These are phyloP conservation scores for Limnodromus scolopaceus DNA, from an alignment of 2,797 vertebrate species.

Conservation along the genomic window DNA sequence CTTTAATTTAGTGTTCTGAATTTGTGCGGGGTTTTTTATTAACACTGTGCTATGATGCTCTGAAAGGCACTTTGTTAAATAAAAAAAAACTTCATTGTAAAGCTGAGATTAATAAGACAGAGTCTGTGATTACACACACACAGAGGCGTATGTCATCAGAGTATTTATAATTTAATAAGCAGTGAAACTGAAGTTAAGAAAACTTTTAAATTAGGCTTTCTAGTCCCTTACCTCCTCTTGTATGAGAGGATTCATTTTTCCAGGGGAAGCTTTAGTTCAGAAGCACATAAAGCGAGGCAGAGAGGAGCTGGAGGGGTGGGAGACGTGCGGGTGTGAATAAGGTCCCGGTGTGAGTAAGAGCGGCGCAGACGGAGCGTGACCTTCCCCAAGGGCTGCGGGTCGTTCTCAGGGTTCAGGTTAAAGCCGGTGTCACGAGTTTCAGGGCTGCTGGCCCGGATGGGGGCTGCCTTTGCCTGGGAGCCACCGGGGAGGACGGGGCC, in stretches of 20 bases:
- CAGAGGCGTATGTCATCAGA: not conserved
- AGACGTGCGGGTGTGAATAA: no score
- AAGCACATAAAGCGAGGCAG: not conserved
- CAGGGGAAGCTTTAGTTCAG: not conserved
- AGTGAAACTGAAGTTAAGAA: not conserved
- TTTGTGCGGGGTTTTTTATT: not conserved
- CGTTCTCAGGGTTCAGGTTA: not conserved
- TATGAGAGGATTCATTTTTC: not conserved
- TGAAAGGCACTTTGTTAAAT: not conserved
- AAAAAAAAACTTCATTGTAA: not conserved
- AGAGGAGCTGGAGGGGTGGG: not conserved
- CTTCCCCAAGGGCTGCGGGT: not conserved
- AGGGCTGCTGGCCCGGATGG: not conserved
- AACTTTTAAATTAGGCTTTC: not conserved
- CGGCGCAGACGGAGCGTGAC: not conserved
- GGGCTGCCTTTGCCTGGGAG: not conserved
- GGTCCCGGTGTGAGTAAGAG: rapidly evolving
- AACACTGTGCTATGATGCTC: not conserved
- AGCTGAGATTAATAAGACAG: not conserved
- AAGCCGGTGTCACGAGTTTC: not conserved
- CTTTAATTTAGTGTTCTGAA: not conserved
- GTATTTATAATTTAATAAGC: not conserved
- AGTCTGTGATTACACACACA: not conserved
- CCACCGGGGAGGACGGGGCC: not conserved
- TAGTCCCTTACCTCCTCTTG: not conserved